Conservation (phyloP, 2,797 vertebrate species). For the Anguilla megastoma region DNA sequence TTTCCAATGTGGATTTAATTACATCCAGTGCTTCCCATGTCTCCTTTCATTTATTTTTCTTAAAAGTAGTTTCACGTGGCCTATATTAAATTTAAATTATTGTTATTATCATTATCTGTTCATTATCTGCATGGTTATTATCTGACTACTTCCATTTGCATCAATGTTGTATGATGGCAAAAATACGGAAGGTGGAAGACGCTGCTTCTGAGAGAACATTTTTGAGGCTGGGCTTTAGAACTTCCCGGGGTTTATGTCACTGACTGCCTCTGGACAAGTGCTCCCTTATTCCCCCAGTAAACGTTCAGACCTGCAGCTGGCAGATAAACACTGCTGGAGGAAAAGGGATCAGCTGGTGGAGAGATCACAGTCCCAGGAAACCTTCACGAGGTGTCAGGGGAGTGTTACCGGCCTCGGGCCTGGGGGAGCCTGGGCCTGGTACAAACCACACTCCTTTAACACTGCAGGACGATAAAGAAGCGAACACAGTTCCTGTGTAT, state of each 20-base stretch:
- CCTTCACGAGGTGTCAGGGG: background rate
- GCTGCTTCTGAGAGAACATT: background rate
- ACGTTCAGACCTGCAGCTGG: background rate
- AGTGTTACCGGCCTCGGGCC: too few species aligned
- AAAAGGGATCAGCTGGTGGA: background rate
- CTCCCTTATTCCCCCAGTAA: background rate
- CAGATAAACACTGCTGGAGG: background rate
- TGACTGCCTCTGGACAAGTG: background rate
- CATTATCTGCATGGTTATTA: background rate
- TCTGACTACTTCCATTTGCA: background rate
- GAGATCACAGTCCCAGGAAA: background rate
- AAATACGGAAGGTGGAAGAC: background rate
- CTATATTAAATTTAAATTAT: background rate
- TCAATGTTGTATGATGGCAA: background rate
- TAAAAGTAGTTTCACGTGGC: background rate
- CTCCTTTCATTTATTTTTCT: background rate
- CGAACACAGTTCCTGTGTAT: too few species aligned
- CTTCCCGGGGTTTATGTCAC: background rate
- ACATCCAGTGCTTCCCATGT: background rate
- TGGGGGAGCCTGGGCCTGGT: too few species aligned
- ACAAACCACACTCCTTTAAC: too few species aligned
- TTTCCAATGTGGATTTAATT: constrained; percentile 1
- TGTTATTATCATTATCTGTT: background rate
- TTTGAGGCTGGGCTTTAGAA: background rate
- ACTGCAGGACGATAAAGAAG: too few species aligned